phyloP scores from a whole-genome alignment of 2,797 vertebrate species.

The Apodemus agrarius region DNA sequence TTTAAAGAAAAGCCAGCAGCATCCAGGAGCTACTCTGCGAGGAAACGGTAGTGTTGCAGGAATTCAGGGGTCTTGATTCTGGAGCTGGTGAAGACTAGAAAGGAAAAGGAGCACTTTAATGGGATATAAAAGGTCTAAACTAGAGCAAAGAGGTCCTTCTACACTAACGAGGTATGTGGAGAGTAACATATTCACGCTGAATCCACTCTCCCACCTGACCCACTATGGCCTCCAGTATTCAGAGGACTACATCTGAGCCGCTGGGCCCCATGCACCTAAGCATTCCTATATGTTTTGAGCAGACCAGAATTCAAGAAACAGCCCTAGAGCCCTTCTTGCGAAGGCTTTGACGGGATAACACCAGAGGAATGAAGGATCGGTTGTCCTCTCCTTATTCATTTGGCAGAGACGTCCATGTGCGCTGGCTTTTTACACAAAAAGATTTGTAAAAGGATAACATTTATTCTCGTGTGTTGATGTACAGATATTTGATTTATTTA shows the following conservation, averaged over 20 bases:
- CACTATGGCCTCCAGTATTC: background rate
- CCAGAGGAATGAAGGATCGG: background rate
- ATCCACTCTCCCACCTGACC: background rate
- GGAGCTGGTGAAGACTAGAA: background rate
- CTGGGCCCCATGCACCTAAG: background rate
- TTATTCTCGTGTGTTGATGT: background rate
- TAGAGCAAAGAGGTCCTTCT: background rate
- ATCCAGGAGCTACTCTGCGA: background rate
- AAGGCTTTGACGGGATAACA: background rate
- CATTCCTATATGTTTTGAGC: background rate
- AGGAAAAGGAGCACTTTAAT: background rate
- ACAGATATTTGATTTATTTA: slow-evolving; percentile 11
- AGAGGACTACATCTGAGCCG: background rate
- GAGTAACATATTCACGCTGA: background rate
- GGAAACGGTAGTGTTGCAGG: background rate
- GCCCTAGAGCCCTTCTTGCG: background rate
- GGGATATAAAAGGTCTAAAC: background rate
- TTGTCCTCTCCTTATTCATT: background rate
- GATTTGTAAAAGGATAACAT: background rate
- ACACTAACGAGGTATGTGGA: background rate
- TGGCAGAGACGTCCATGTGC: background rate
- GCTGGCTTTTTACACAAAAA: background rate
- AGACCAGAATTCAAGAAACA: background rate
- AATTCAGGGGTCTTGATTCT: slow-evolving; percentile 12
- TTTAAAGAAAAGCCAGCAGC: background rate